A percentile compares a stretch with the other conserved stretches of the same genome.
phyloP scores from a whole-genome alignment of 1,140 invertebrate genomes.

The Eulimnadia texana region DNA sequence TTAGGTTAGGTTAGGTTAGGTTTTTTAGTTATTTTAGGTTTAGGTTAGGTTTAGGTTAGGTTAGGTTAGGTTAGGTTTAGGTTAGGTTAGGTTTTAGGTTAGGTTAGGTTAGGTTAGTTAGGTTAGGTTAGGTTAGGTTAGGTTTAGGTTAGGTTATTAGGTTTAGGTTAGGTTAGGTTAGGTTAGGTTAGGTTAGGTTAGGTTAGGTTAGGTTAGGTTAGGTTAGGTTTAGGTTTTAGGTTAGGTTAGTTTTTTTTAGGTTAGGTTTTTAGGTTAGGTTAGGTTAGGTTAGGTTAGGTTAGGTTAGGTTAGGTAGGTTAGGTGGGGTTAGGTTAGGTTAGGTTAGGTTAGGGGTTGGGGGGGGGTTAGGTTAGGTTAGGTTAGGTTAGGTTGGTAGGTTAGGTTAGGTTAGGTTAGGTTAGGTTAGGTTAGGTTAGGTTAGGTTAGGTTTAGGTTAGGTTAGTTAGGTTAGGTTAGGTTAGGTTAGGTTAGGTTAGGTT shows the following conservation, averaged over 20 bases:
- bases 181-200: background rate
- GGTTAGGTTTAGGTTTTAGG: slow-evolving; percentile 24
- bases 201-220: slow-evolving; percentile 11
- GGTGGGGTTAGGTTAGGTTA: slow-evolving; percentile 27
- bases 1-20: slow-evolving; percentile 16
- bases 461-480: slow-evolving; percentile 19
- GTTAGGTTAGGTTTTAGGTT: too few species aligned
- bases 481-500: slow-evolving; percentile 22
- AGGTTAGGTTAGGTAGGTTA: slow-evolving; percentile 28
- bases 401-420: slow-evolving; percentile 24
- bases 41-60: slow-evolving; percentile 14
- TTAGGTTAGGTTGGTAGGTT: slow-evolving; percentile 26
- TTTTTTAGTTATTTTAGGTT: slow-evolving; percentile 9
- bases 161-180: background rate
- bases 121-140: slow-evolving; percentile 13
- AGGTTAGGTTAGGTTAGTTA: slow-evolving; percentile 5
- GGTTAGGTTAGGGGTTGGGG: background rate
- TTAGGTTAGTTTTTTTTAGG: slow-evolving; percentile 26
- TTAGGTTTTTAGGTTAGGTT: slow-evolving; percentile 25
- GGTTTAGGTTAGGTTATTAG: background rate
- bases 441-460: slow-evolving; percentile 23
- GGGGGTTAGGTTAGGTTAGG: slow-evolving; percentile 24
- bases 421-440: slow-evolving; percentile 25
- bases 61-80: slow-evolving; percentile 13
- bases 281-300: slow-evolving; percentile 30